These are phyloP conservation scores for Lysandra coridon DNA, from an alignment of 2,888 invertebrate genomes.

Conservation along the genomic window DNA sequence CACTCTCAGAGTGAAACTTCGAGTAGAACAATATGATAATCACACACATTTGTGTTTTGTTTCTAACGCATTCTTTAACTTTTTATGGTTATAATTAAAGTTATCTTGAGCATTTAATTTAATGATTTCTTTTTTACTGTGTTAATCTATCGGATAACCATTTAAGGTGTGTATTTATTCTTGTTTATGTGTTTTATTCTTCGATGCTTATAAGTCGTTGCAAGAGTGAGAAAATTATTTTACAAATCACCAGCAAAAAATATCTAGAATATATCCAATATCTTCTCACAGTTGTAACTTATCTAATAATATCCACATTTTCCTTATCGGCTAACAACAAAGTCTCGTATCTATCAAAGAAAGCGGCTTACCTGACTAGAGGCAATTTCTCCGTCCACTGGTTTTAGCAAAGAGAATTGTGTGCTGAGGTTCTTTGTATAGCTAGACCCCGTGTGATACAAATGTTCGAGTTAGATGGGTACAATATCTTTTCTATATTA, in stretches of 20 bases:
- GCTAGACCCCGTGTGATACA: slow-evolving; percentile 34
- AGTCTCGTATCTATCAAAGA: slow-evolving; percentile 60
- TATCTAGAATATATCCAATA: not conserved
- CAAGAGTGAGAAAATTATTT: not conserved
- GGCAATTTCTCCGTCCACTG: slow-evolving; percentile 78
- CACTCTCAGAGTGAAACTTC: not conserved
- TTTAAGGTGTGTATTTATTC: not conserved
- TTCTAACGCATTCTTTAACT: slow-evolving; percentile 4
- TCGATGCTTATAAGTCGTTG: not conserved
- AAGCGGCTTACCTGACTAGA: slow-evolving; percentile 73
- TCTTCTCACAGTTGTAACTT: slow-evolving; percentile 14
- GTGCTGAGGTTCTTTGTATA: slow-evolving; percentile 66
- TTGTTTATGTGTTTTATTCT: not conserved
- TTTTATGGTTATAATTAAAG: slow-evolving; percentile 14
- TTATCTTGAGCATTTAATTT: not conserved
- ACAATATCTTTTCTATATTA: slow-evolving; percentile 12
- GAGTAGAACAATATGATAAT: slow-evolving; percentile 25
- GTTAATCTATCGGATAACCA: not conserved
- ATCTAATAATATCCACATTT: slow-evolving; percentile 31
- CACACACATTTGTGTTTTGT: slow-evolving; percentile 1
- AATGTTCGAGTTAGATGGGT: slow-evolving; percentile 12
- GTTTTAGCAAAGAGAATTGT: slow-evolving; percentile 63
- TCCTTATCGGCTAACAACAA: slow-evolving; percentile 41
- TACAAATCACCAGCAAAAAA: not conserved
- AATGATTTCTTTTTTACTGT: slow-evolving; percentile 5